A percentile compares a stretch with the other conserved stretches of the same genome.
Conservation (phyloP, 2,113 vertebrate species). For the Syngnathus floridae region DNA sequence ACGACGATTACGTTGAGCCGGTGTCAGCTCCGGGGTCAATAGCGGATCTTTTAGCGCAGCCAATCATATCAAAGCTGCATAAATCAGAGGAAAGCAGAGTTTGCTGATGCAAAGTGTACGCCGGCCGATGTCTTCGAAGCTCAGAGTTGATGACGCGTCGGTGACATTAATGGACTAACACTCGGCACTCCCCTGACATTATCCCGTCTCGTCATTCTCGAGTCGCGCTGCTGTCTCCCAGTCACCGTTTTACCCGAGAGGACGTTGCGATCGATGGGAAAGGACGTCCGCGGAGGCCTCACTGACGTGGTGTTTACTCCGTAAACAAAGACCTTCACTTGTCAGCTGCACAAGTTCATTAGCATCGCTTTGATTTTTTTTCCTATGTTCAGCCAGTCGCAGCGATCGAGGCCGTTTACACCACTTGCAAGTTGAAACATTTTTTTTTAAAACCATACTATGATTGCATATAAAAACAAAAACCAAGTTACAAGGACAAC, state of each 20-base stretch:
- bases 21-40: constrained; percentile 2
- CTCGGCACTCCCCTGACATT: constrained; percentile 36
- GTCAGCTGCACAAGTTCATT: background rate
- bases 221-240: constrained; percentile 8
- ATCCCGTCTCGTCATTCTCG: constrained; percentile 24
- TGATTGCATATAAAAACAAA: too few species aligned
- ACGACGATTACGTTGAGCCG: constrained; percentile 10
- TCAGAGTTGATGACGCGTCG: constrained; percentile 36
- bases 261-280: background rate
- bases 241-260: constrained; percentile 9
- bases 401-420: background rate
- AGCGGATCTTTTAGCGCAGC: constrained; percentile 8
- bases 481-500: too few species aligned
- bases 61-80: constrained; percentile 1
- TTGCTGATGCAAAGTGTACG: constrained; percentile 10
- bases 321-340: background rate
- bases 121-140: constrained; percentile 26
- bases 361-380: background rate
- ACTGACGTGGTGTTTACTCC: background rate
- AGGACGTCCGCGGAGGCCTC: constrained; percentile 1
- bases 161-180: constrained; percentile 58
- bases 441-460: too few species aligned
- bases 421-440: too few species aligned
- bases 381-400: background rate
- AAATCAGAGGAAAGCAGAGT: constrained; percentile 12